Evolutionary conservation across 2,888 invertebrate genomes (phyloP).

Genomic region (Parnassius glacialis): DNA sequence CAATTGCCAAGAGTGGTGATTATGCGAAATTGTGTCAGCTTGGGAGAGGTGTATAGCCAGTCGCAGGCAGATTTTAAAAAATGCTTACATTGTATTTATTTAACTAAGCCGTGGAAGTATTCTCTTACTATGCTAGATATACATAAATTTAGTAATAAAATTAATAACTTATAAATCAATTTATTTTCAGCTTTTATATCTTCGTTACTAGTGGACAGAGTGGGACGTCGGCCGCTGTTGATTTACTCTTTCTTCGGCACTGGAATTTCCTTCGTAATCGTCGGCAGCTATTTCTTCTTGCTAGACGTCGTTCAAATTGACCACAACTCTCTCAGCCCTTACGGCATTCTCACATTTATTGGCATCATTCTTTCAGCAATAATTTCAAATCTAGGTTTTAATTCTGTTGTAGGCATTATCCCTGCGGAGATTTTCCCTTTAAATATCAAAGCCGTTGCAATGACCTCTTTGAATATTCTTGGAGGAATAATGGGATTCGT

Average conservation of each 20-base stretch:
- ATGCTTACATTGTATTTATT: no score
- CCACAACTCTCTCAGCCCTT: constrained; percentile 39
- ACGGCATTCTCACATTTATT: constrained; percentile 59
- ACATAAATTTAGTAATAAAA: not conserved
- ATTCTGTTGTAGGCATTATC: constrained; percentile 69
- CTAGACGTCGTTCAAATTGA: constrained; percentile 47
- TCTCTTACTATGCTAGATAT: no score
- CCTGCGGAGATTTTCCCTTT: constrained; percentile 78
- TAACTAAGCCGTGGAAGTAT: no score
- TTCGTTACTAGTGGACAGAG: constrained; percentile 52
- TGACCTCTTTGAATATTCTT: constrained; percentile 67
- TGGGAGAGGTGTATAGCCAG: not conserved
- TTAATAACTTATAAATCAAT: not conserved
- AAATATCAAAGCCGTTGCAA: constrained; percentile 77
- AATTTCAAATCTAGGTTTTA: constrained; percentile 62
- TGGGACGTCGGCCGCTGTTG: constrained; percentile 72
- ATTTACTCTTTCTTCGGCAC: constrained; percentile 61
- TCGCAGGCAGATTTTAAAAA: no score
- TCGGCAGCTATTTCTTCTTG: constrained; percentile 61
- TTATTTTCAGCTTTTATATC: constrained; percentile 56
- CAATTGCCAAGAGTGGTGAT: no score
- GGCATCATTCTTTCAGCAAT: constrained; percentile 58
- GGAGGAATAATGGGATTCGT: constrained; percentile 70
- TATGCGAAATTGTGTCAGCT: no score
- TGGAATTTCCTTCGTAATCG: constrained; percentile 38